These are phyloP conservation scores for Odontophorus gujanensis DNA, from an alignment of 2,113 vertebrate genomes.

Conservation along the genomic window DNA sequence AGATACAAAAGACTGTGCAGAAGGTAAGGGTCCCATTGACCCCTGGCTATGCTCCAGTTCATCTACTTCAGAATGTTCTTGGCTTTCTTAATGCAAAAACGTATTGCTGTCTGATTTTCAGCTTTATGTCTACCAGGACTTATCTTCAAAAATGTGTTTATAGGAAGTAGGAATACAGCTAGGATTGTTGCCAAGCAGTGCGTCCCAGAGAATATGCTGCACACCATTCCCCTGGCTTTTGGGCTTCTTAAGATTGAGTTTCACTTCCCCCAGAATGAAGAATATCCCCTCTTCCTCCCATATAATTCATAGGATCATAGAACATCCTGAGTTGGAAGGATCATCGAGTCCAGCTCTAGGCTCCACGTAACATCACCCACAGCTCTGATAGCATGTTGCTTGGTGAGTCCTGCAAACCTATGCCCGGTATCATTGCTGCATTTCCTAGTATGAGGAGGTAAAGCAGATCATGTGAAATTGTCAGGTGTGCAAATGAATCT, in stretches of 20 bases:
- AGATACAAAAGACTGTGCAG: background rate
- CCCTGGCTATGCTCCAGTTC: background rate
- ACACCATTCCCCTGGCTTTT: background rate
- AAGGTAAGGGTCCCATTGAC: background rate
- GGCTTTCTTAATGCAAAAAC: background rate
- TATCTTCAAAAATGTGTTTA: background rate
- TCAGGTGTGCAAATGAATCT: background rate
- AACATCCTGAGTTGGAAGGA: too few species aligned
- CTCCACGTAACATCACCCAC: background rate
- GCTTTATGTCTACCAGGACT: background rate
- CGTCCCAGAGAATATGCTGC: background rate
- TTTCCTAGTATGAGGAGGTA: constrained; percentile 13
- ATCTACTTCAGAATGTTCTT: background rate
- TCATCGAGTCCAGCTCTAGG: too few species aligned
- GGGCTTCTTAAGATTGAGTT: background rate
- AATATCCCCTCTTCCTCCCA: background rate
- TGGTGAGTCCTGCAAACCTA: background rate
- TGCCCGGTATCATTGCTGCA: background rate
- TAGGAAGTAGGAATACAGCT: background rate
- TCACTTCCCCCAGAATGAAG: background rate
- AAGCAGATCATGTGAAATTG: background rate
- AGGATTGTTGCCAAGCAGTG: background rate
- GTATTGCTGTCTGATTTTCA: accelerated
- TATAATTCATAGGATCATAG: background rate
- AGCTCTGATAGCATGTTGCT: background rate